Evolutionary conservation across 2,888 invertebrate genomes (phyloP), one percentile per base, ranked within the genome.

Genomic region (Julus scanicus): DNA sequence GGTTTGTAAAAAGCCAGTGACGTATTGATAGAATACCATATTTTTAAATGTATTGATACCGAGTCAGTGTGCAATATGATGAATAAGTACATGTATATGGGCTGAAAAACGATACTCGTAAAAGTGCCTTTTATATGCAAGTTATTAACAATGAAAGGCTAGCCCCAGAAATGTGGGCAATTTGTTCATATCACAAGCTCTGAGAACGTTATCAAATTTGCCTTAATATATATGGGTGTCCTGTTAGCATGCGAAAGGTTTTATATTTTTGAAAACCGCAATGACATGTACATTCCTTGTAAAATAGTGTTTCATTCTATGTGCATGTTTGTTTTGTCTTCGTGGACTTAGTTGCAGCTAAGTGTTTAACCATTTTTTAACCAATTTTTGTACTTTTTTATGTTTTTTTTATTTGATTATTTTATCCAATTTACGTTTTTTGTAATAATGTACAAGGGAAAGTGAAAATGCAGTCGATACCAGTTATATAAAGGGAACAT

Each of bases 241-340:
- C 80, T 80, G 80, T 80, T 71, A 71, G 71, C 71, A 71, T 71
- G 29, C 71, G 20, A 80, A 80, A 80, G 80, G 80, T 80, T 80
- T 80, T 80, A 37, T 80, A 80, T 80, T 80, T 80, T 80, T 80
- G 13, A 80, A 80, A 80, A 80, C 80, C 80, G 37, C 80, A 29
- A 80, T 80, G 37, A 80, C 80, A 80, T 80, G 80, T 80, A 80
- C 80, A 80, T 80, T 80, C 80, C 80, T 13, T 80, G 80, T 80
- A 80, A 80, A 80, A 37, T 37, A 80, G 3, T 71, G 71, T 80
- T 80, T 80, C 37, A 37, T 80, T 80, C 20, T 80, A 37, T 80
- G 37, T 80, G 80, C 80, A 80, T 80, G 80, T 11, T 29, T 80
- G 80, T 80, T 80, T 37, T 29, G 80, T 37, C 80, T 9, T 13